Base-by-base conservation (phyloP, 2,113 vertebrate genomes). In the Halcyon malimbica region DNA sequence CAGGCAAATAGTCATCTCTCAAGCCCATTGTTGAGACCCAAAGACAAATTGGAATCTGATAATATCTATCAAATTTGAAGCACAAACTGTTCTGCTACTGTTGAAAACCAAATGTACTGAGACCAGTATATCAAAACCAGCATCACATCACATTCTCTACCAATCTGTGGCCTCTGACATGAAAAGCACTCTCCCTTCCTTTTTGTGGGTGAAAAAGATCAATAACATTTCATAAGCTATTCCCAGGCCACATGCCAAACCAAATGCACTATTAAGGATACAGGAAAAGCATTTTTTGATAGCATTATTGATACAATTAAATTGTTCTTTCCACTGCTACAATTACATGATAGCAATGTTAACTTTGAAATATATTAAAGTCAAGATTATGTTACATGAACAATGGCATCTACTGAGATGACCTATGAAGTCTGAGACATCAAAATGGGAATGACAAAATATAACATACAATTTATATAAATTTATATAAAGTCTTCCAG, bases 31-130 rank as follows among this genome's bases (percentile, higher is more conserved):
- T 10, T 48, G 31, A 83, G 18, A 65, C 18, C 7, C 10, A 51
- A 84, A 96, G 84, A 96, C 76, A 97, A 95, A 95, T 80, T 95
- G 67, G 7, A 76, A 50, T 90, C 89, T 96, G 90, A 93, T 68
- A 92, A 82, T 28, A 37, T 78, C 83, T 92, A 80, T 97, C 50
- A 42, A 93, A 94, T 96, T 68, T 93, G 48, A 97, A 97, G 86
- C 41, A 92, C 53, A 93, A 95, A 91, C 16, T 65, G 82, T 92
- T 94, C 88, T 96, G 73, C 51, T 81, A 62, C 81, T 96, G 86
- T 77, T 95, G 87, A 97, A 97, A 97, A 90, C 11, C 75, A 95
- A 96, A 86, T 95, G 64, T 82, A 31, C 5, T 79, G 73, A 89
- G 71, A 94, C 77, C 62, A 90, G 57, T 75, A 51, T 57, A 28